Percentiles rank a stretch among this genome's conserved stretches.
Conservation (phyloP, 2,888 invertebrate species). For the Caenorhabditis becei region DNA sequence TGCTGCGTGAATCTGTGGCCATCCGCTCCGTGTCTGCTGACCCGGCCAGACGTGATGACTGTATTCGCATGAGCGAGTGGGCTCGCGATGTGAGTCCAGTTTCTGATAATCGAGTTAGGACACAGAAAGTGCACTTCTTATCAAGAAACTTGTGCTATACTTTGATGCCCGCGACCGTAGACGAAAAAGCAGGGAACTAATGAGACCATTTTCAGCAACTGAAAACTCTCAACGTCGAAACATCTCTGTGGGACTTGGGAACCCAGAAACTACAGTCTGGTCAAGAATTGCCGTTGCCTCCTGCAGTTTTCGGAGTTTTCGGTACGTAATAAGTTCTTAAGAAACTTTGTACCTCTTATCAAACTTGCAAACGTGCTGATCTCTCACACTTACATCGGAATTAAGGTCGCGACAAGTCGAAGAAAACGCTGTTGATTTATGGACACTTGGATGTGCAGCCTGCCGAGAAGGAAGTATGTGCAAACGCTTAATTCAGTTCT, state of each 20-base stretch:
- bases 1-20: slow-evolving; percentile 90
- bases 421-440: slow-evolving; percentile 95
- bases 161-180: slow-evolving; percentile 22
- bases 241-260: slow-evolving; percentile 74
- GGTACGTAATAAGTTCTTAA: slow-evolving; percentile 84
- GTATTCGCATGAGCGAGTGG: slow-evolving; percentile 92
- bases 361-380: slow-evolving; percentile 30
- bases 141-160: slow-evolving; percentile 23
- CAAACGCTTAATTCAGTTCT: background rate
- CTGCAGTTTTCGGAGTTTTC: slow-evolving; percentile 75
- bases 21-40: slow-evolving; percentile 96
- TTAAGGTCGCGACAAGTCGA: slow-evolving; percentile 56
- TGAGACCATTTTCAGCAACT: slow-evolving; percentile 65
- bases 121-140: slow-evolving; percentile 38
- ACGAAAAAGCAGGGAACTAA: slow-evolving; percentile 18
- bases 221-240: slow-evolving; percentile 70
- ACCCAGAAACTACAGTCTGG: slow-evolving; percentile 67
- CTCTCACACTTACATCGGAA: slow-evolving; percentile 23
- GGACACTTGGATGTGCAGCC: slow-evolving; percentile 99
- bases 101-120: slow-evolving; percentile 14
- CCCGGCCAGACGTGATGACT: slow-evolving; percentile 89
- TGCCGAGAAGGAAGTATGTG: slow-evolving; percentile 85
- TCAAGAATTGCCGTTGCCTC: slow-evolving; percentile 71
- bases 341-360: slow-evolving; percentile 52
- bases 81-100: slow-evolving; percentile 72